Evolutionary conservation across 2,888 invertebrate genomes (phyloP).

Genomic region (Caenorhabditis uteleia): DNA sequence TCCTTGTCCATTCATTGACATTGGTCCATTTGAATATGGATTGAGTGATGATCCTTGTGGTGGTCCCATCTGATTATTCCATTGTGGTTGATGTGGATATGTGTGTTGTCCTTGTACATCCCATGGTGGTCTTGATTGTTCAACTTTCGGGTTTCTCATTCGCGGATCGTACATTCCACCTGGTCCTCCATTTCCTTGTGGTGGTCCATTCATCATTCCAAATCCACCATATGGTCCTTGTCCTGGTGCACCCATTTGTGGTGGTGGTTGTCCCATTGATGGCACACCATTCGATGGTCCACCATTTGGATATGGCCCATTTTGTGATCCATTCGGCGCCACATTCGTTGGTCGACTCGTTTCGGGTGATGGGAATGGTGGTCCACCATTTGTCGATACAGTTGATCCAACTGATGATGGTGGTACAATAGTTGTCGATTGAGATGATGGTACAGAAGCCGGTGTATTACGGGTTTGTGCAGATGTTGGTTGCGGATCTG

Average conservation of each 20-base stretch:
- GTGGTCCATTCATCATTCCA: slow-evolving; percentile 28
- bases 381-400: background rate
- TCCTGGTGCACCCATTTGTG: slow-evolving; percentile 45
- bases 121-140: slow-evolving; percentile 9
- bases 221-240: slow-evolving; percentile 3
- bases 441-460: slow-evolving; percentile 7
- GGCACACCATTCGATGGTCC: slow-evolving; percentile 31
- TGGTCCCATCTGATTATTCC: slow-evolving; percentile 23
- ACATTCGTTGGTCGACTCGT: slow-evolving; percentile 2
- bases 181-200: slow-evolving; percentile 19
- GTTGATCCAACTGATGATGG: background rate
- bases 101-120: slow-evolving; percentile 35
- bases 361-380: slow-evolving; percentile 32
- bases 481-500: slow-evolving; percentile 58
- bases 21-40: slow-evolving; percentile 21
- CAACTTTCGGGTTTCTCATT: slow-evolving; percentile 16
- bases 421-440: slow-evolving; percentile 15
- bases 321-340: background rate
- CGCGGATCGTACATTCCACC: slow-evolving; percentile 10
- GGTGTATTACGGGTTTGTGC: slow-evolving; percentile 23
- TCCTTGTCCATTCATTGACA: slow-evolving; percentile 32
- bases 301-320: background rate
- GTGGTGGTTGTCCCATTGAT: slow-evolving; percentile 61
- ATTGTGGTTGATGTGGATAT: slow-evolving; percentile 20
- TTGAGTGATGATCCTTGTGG: slow-evolving; percentile 13